phyloP scores from a whole-genome alignment of 2,888 invertebrate species.

The Stenichneumon culpator region DNA sequence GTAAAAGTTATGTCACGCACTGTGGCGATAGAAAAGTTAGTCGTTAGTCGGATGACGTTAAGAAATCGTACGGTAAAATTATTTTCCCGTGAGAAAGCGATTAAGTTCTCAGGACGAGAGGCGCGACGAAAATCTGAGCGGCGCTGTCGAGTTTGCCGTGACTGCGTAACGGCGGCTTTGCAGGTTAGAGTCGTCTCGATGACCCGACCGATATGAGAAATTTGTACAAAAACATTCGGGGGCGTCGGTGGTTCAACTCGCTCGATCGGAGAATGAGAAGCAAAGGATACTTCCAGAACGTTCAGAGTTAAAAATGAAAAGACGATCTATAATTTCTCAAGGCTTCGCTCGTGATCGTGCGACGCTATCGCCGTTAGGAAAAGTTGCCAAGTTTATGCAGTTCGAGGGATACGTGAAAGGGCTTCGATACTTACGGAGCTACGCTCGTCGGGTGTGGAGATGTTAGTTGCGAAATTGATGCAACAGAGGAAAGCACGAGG shows the following conservation, averaged over 20 bases:
- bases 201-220: background rate
- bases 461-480: background rate
- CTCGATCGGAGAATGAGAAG: background rate
- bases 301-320: background rate
- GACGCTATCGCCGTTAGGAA: background rate
- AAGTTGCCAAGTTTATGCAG: background rate
- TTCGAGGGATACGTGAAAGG: background rate
- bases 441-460: background rate
- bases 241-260: background rate
- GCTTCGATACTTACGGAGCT: background rate
- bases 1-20: background rate
- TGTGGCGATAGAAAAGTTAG: background rate
- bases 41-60: background rate
- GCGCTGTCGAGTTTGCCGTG: too few species aligned
- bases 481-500: background rate
- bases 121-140: background rate
- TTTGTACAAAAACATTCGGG: background rate
- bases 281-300: background rate
- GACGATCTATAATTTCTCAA: background rate
- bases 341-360: background rate
- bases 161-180: background rate
- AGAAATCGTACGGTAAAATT: background rate
- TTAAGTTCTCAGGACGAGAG: background rate
- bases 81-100: background rate
- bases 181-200: conserved; percentile 12